Evolutionary conservation across 2,888 invertebrate genomes (phyloP).

Genomic region (Cetonia aurata): DNA sequence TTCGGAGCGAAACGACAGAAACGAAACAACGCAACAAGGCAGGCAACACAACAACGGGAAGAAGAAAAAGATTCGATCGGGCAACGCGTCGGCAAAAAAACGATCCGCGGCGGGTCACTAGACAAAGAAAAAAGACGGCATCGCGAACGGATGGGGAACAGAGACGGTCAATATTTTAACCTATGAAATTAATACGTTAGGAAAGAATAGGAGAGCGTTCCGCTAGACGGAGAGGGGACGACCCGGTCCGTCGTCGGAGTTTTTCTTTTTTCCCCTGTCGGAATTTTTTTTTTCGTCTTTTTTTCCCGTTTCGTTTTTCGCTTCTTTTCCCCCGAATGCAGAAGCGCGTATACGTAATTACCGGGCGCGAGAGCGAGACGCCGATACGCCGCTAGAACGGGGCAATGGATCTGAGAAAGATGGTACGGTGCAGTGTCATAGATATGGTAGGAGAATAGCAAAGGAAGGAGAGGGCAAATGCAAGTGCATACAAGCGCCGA

Average conservation of each 20-base stretch:
- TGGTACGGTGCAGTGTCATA: slow-evolving; percentile 53
- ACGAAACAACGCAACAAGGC: slow-evolving; percentile 16
- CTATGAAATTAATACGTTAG: slow-evolving; percentile 65
- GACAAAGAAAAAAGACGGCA: slow-evolving; percentile 59
- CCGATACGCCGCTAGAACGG: slow-evolving; percentile 54
- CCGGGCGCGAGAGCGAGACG: slow-evolving; percentile 50
- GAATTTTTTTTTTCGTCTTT: slow-evolving; percentile 23
- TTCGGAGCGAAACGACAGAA: slow-evolving; percentile 8
- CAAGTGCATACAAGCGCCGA: slow-evolving; percentile 68
- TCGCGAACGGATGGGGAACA: slow-evolving; percentile 59
- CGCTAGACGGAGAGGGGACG: slow-evolving; percentile 52
- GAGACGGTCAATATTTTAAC: slow-evolving; percentile 62
- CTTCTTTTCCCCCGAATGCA: slow-evolving; percentile 42
- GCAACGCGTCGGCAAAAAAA: slow-evolving; percentile 51
- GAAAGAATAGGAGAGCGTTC: slow-evolving; percentile 59
- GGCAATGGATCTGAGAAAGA: slow-evolving; percentile 56
- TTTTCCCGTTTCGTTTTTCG: slow-evolving; percentile 34
- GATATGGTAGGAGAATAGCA: slow-evolving; percentile 57
- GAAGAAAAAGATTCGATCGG: slow-evolving; percentile 54
- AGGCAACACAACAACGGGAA: slow-evolving; percentile 46
- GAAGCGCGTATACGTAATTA: slow-evolving; percentile 44
- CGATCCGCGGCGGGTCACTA: slow-evolving; percentile 61
- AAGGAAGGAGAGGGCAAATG: slow-evolving; percentile 63
- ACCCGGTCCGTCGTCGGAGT: slow-evolving; percentile 18
- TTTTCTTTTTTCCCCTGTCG: slow-evolving; percentile 22